These are phyloP conservation scores for Bufotes viridis DNA, from an alignment of 2,797 vertebrate genomes.

Conservation along the genomic window DNA sequence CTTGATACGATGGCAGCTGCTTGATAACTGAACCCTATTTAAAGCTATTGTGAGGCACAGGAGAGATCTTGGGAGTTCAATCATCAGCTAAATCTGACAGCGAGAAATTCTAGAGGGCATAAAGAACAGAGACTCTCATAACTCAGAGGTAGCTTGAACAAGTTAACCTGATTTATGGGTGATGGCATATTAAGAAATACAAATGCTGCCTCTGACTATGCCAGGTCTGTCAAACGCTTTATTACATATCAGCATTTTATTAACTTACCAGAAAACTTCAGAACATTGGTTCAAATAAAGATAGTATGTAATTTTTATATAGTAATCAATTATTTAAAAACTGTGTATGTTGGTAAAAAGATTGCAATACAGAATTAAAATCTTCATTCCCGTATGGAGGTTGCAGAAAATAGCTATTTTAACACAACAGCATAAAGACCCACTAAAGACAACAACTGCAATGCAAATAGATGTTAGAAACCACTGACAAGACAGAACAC, in stretches of 20 bases:
- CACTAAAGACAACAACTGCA: background rate
- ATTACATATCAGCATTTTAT: slow-evolving; percentile 22
- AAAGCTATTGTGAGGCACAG: background rate
- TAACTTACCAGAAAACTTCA: background rate
- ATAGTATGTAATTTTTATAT: background rate
- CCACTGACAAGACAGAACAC: background rate
- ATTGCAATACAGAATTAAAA: background rate
- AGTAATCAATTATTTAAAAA: background rate
- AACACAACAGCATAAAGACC: background rate
- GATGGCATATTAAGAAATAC: slow-evolving; percentile 12
- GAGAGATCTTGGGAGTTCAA: slow-evolving; percentile 25
- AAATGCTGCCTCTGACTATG: slow-evolving; percentile 20
- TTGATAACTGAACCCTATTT: slow-evolving; percentile 8
- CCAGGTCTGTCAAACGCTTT: background rate
- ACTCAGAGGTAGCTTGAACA: slow-evolving; percentile 6
- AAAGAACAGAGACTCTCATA: slow-evolving; percentile 11
- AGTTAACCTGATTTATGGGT: slow-evolving; percentile 25
- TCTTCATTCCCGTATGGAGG: background rate
- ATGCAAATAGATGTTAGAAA: background rate
- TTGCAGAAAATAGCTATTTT: background rate
- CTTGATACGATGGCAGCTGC: slow-evolving; percentile 12
- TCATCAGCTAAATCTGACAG: slow-evolving; percentile 42
- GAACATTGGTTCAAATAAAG: background rate
- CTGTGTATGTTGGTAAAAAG: background rate
- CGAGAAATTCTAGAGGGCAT: slow-evolving; percentile 18